Percentiles rank a stretch among this genome's conserved stretches.
Evolutionary conservation across 1,140 invertebrate species (phyloP).

Genomic region (Atta colombica): DNA sequence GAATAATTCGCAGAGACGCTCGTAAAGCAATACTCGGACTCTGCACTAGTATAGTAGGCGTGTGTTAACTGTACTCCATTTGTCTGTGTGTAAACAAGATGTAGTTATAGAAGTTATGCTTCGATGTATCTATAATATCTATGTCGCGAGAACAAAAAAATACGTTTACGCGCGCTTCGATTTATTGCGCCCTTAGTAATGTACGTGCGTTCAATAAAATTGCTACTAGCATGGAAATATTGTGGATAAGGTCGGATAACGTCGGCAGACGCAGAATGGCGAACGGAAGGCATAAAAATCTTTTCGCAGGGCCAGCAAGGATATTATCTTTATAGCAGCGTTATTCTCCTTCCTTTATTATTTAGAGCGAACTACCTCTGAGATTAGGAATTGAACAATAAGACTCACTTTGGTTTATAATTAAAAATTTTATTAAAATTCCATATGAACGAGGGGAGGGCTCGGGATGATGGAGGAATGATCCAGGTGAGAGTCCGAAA

Average conservation of each 20-base stretch:
- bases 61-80: neutral
- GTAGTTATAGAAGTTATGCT: neutral
- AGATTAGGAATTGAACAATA: neutral
- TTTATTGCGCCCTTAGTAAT: slow-evolving; percentile 50
- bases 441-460: slow-evolving; percentile 72
- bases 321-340: neutral
- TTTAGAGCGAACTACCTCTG: too few relatives aligned
- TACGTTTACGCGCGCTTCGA: slow-evolving; percentile 32
- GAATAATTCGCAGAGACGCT: neutral
- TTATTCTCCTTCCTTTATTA: neutral
- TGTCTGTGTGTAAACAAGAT: neutral
- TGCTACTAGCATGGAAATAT: slow-evolving; percentile 7
- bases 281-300: slow-evolving; percentile 25
- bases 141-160: neutral
- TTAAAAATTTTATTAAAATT: slow-evolving; percentile 84
- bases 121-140: slow-evolving; percentile 24
- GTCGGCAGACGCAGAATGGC: slow-evolving; percentile 2
- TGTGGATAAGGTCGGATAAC: slow-evolving; percentile 8
- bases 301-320: neutral
- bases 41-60: too few relatives aligned
- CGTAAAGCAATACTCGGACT: slow-evolving; percentile 47
- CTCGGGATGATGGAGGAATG: slow-evolving; percentile 73
- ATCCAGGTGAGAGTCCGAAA: slow-evolving; percentile 57
- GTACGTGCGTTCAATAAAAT: slow-evolving; percentile 21
- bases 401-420: slow-evolving; percentile 71